Conservation (phyloP, 2,113 vertebrate species). For the Amphiprion ocellaris region DNA sequence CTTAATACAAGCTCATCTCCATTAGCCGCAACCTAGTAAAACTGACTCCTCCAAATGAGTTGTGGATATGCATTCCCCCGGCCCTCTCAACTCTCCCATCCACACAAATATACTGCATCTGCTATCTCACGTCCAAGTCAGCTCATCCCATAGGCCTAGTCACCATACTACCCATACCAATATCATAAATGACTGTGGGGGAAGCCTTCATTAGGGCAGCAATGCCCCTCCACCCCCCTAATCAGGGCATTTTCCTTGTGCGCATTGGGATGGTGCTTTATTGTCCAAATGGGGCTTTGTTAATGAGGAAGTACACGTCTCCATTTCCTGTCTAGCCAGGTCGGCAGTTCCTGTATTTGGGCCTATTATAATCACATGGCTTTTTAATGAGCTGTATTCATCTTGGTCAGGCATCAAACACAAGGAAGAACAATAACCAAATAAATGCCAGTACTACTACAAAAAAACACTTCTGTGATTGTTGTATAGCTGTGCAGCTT, state of each 20-base stretch:
- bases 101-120: slow-evolving; percentile 71
- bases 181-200: slow-evolving; percentile 85
- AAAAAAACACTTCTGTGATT: slow-evolving; percentile 8
- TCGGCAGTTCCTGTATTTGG: slow-evolving; percentile 82
- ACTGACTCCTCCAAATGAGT: slow-evolving; percentile 83
- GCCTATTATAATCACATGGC: slow-evolving; percentile 75
- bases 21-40: slow-evolving; percentile 80
- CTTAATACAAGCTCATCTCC: slow-evolving; percentile 82
- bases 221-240: slow-evolving; percentile 76
- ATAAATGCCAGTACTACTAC: slow-evolving; percentile 34
- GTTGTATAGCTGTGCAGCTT: slow-evolving; percentile 8
- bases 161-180: slow-evolving; percentile 85
- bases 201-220: slow-evolving; percentile 84
- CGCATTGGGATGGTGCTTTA: slow-evolving; percentile 81
- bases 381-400: slow-evolving; percentile 83
- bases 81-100: slow-evolving; percentile 62
- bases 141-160: slow-evolving; percentile 82
- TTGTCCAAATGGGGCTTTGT: slow-evolving; percentile 81
- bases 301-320: slow-evolving; percentile 85
- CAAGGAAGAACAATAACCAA: slow-evolving; percentile 49
- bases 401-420: slow-evolving; percentile 69
- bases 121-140: slow-evolving; percentile 66
- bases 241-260: slow-evolving; percentile 79
- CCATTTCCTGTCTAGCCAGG: slow-evolving; percentile 85
- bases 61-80: slow-evolving; percentile 70